Evolutionary conservation across 2,113 vertebrate species (phyloP), one percentile per base, ranked within the genome.

Genomic region (Platysteira castanea): DNA sequence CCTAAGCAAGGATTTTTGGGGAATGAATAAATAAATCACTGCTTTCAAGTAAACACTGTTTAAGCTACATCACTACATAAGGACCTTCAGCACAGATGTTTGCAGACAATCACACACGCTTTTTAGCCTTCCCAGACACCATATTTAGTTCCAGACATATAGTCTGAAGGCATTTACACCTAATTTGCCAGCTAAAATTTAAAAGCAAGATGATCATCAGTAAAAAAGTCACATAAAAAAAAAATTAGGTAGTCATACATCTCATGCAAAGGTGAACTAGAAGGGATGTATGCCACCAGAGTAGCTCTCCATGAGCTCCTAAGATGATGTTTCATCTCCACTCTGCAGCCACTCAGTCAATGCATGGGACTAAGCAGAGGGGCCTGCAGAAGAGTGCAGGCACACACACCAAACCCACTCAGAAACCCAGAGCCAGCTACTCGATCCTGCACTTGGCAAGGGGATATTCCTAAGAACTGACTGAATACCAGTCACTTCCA

Each of bases 401-500:
- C 31, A 46, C 8, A 37, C 1, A 37, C 5, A 28, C 41, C 42
- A 26, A 80, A 23, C 3, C 7, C 3, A 0, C 11, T 21, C 31
- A 53, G 56, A 80, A 87, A 78, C 2, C 28, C 46, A 74, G 26
- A 78, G 47, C 7, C 31, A 71, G 28, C 13, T 41, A 28, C 28
- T 21, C 9, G 3, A 10, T 2, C 1, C 3, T 30, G 52, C 21
- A 44, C 27, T 59, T 0, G 1, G 28, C n/a, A 49, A 69, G 20
- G 26, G 11, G 39, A 17, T 61, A 42, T 26, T 83, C 44, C n/a
- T 30, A 69, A 49, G 35, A 53, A 68, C n/a, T 41, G 17, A 28
- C 23, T 61, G 31, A 83, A 37, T 7, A 49, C 15, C n/a, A 54
- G 26, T 5, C n/a, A 41, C 13, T 70, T 15, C 10, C 61, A 87